These are phyloP conservation scores for Adoxophyes honmai DNA, from an alignment of 1,140 invertebrate genomes.

Conservation along the genomic window DNA sequence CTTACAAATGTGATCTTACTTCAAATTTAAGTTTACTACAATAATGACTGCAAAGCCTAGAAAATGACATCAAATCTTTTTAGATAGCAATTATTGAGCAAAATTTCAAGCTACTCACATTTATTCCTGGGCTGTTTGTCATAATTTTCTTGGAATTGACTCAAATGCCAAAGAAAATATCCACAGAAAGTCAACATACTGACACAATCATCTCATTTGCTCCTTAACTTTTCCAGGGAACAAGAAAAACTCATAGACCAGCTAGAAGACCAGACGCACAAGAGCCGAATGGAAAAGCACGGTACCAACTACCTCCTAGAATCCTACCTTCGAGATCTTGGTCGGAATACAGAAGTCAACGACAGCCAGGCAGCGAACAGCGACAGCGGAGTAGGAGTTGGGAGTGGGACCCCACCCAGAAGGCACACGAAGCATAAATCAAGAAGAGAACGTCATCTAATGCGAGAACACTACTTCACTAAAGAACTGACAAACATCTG, in stretches of 20 bases:
- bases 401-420: slow-evolving; percentile 70
- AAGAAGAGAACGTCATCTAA: slow-evolving; percentile 70
- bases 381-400: slow-evolving; percentile 78
- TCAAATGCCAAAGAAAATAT: too few relatives aligned
- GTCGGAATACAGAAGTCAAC: slow-evolving; percentile 67
- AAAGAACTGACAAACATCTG: slow-evolving; percentile 74
- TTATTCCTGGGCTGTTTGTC: too few relatives aligned
- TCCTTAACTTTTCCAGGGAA: slow-evolving; percentile 78
- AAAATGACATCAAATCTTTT: too few relatives aligned
- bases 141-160: too few relatives aligned
- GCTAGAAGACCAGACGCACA: slow-evolving; percentile 87
- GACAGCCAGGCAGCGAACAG: slow-evolving; percentile 77
- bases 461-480: slow-evolving; percentile 75
- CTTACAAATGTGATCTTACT: too few relatives aligned
- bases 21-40: too few relatives aligned
- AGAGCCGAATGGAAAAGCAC: slow-evolving; percentile 82
- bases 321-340: slow-evolving; percentile 81
- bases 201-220: too few relatives aligned
- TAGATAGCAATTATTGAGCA: too few relatives aligned
- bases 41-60: too few relatives aligned
- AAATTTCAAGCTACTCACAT: too few relatives aligned
- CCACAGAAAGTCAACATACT: too few relatives aligned
- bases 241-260: slow-evolving; percentile 87
- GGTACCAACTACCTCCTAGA: slow-evolving; percentile 90
- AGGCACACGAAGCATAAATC: slow-evolving; percentile 73